Conservation (phyloP, 1,140 invertebrate species). For the Campoletis sonorensis region DNA sequence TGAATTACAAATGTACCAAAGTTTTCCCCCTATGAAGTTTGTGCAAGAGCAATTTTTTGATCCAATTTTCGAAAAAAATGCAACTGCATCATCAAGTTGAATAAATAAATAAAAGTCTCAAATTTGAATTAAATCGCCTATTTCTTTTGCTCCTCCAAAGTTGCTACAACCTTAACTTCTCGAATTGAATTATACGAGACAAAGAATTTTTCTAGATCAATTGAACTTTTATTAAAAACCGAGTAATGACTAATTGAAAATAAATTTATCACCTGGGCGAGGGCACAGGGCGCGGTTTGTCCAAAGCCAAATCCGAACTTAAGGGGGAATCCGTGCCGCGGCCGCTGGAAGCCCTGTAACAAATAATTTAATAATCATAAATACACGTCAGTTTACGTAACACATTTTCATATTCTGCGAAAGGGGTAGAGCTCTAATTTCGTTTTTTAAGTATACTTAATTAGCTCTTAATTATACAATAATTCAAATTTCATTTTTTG, state of each 20-base stretch:
- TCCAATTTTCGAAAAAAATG: too few relatives aligned
- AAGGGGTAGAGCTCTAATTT: too few relatives aligned
- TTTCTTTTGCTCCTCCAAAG: not conserved
- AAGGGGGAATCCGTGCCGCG: slow-evolving; percentile 67
- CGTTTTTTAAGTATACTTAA: too few relatives aligned
- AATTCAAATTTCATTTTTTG: too few relatives aligned
- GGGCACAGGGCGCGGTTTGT: slow-evolving; percentile 67
- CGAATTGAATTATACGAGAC: not conserved
- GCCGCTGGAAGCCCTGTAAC: slow-evolving; percentile 70
- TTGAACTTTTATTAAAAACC: not conserved
- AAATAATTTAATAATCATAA: slow-evolving; percentile 45
- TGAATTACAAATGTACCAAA: too few relatives aligned
- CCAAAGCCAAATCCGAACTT: slow-evolving; percentile 66
- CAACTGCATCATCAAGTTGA: too few relatives aligned
- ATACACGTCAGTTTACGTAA: not conserved
- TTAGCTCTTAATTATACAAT: too few relatives aligned
- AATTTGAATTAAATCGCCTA: too few relatives aligned
- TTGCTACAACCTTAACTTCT: too few relatives aligned
- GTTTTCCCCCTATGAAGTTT: too few relatives aligned
- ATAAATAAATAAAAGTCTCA: too few relatives aligned
- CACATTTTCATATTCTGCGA: not conserved
- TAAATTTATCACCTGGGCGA: slow-evolving; percentile 66
- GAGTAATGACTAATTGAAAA: not conserved
- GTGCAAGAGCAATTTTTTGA: too few relatives aligned
- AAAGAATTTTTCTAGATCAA: not conserved